Base-by-base conservation (phyloP, 2,113 vertebrate genomes). In the Oriolus oriolus region DNA sequence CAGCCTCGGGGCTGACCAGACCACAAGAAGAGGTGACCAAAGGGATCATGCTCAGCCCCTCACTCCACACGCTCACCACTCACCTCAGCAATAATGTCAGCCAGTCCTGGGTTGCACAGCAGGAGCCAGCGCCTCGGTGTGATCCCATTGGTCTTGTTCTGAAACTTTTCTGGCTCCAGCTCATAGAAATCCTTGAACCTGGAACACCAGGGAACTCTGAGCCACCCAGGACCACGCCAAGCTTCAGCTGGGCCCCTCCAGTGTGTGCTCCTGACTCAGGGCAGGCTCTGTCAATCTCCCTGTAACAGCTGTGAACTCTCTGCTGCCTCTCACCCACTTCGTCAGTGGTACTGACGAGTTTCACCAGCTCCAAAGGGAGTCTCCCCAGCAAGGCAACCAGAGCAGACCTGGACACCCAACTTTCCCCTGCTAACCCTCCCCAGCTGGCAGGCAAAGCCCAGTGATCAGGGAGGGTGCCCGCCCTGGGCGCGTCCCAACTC, bases 61-160 rank as follows among this genome's bases (percentile, higher is more conserved):
- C 47, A 11, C 30, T 22, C 41, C 30, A 49, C 53, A 1, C 2
- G 50, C 16, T 41, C 20, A 24, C 0, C 2, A 20, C 96, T 97
- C 88, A 99, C 98, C 98, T 99, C 98, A 47, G 98, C 97, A 27
- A 99, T 98, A 89, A 98, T 52, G 1, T 98, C 98, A 0, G 98
- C 98, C 33, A 99, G 98, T 23, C 99, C 99, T 0, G 98, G 99
- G 96, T 99, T 99, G 81, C 98, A 99, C 49, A 99, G 97, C 77
- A 99, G 96, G n/a, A 99, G 98, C 99, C 99, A 99, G 66, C 98
- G 98, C 21, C 98, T 97, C 0, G 99, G 98, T 0, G 98, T 99
- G 96, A 99, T 98, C 27, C 99, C 99, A 0, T 99, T 99, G 0
- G 98, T 99, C 97, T 99, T 99, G 91, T 99, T 99, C 97, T 99